Percentiles rank a stretch among this genome's conserved stretches.
phyloP scores from a whole-genome alignment of 2,888 invertebrate genomes.

The Cerastis rubricosa region DNA sequence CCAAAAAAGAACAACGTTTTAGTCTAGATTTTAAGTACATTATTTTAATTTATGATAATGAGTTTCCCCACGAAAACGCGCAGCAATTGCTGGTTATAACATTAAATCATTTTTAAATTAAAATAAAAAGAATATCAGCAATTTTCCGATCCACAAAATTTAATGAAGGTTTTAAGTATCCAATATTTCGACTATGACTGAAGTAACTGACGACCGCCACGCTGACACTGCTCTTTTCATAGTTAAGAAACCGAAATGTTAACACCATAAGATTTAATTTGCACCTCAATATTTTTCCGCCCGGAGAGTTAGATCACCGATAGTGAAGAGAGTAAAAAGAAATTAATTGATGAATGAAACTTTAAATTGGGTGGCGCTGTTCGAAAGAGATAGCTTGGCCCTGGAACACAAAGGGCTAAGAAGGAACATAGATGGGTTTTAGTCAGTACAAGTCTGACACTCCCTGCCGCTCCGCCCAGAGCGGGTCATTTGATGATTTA shows the following conservation, averaged over 20 bases:
- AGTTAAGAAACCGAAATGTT: background rate
- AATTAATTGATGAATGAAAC: background rate
- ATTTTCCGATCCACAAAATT: background rate
- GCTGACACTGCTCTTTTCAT: background rate
- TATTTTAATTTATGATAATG: constrained; percentile 40
- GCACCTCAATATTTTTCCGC: background rate
- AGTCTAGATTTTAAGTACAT: constrained; percentile 34
- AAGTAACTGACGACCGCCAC: background rate
- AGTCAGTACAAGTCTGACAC: too few species aligned
- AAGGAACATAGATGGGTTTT: too few species aligned
- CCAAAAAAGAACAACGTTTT: constrained; percentile 10
- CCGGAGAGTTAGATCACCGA: background rate
- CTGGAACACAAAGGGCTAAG: too few species aligned
- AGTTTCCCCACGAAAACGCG: constrained; percentile 22
- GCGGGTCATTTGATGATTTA: too few species aligned
- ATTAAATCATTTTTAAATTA: constrained; percentile 24
- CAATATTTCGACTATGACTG: background rate
- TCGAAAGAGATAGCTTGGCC: too few species aligned
- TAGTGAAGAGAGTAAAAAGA: background rate
- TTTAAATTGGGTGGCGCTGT: too few species aligned
- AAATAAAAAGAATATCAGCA: constrained; percentile 7
- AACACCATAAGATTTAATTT: background rate
- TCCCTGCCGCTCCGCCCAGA: too few species aligned
- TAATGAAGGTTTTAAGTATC: background rate
- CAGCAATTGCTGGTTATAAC: background rate